Evolutionary conservation across 2,888 invertebrate genomes (phyloP), one percentile per base, ranked within the genome.

Genomic region (Piscicola geometra): DNA sequence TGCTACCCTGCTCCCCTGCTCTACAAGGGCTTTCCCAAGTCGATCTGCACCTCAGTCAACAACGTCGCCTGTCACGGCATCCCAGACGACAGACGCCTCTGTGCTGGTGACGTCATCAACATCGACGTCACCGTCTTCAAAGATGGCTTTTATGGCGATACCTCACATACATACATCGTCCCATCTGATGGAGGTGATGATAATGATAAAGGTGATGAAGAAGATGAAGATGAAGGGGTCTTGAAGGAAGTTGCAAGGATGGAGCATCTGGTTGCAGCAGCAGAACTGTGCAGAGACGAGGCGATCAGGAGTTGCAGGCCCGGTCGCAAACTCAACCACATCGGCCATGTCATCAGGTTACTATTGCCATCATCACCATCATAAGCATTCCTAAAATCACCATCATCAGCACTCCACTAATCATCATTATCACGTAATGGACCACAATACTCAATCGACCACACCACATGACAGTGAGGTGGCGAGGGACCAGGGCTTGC

Each of bases 1-100:
- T 99, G 98, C 84, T 99, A 99, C 85, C 99, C 99, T 0, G 98
- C 97, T 60, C 99, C 99, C 0, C 87, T 99, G 56, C 97, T 97
- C 86, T 99, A 99, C 85, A 96, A 97, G 86, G 91, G 93, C 83
- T 99, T 99, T 85, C 99, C 99, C 0, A 94, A 95, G 82, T 98
- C 97, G 67, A 97, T 97, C 85, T 99, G 98, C 84, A 99, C 99
- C 64, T 87, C 88, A 25, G 87, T 88, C 30, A 88, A 88, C 82
- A 88, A 88, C 82, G 88, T 89, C 5, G 88, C 88, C 77, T 89
- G 88, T 79, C 96, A 97, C 84, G 94, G 97, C 41, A 99, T 99
- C 82, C 99, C 99, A 0, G 98, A 99, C 86, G 87, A 88, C 75
- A 89, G 98, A 81, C 93, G 93, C 0, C 87, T 99, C 71, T 88